These are phyloP conservation scores for Cecropterus lyciades DNA, from an alignment of 1,140 invertebrate genomes.

Conservation along the genomic window DNA sequence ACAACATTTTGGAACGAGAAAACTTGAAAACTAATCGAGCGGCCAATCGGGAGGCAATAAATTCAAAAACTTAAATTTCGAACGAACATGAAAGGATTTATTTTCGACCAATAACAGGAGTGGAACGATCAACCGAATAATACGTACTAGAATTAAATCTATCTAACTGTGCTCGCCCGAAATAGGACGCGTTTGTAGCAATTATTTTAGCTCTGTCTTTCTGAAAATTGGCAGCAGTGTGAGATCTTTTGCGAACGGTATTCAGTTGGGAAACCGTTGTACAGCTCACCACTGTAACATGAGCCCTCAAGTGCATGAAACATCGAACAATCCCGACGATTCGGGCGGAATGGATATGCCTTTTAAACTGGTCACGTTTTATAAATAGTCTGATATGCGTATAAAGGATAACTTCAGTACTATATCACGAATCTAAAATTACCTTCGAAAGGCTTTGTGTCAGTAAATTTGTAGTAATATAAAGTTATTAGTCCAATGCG, in stretches of 20 bases:
- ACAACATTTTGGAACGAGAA: conserved; percentile 24
- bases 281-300: conserved; percentile 50
- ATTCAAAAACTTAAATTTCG: conserved; percentile 33
- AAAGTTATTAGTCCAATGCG: conserved; percentile 18
- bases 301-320: conserved; percentile 58
- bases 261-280: conserved; percentile 82
- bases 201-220: conserved; percentile 84
- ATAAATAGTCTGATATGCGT: conserved; percentile 77
- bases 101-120: conserved; percentile 48
- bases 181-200: conserved; percentile 82
- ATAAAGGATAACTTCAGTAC: conserved; percentile 68
- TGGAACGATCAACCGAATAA: conserved; percentile 58
- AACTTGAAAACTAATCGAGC: conserved; percentile 22
- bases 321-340: conserved; percentile 23
- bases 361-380: conserved; percentile 61
- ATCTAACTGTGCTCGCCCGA: conserved; percentile 73
- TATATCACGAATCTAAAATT: conserved; percentile 22
- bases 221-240: conserved; percentile 82
- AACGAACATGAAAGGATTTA: conserved; percentile 41
- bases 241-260: conserved; percentile 77
- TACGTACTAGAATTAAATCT: conserved; percentile 79
- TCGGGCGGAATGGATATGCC: conserved; percentile 54
- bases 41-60: conserved; percentile 32
- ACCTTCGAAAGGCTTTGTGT: conserved; percentile 29
- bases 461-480: conserved; percentile 18